Percentiles rank a stretch among this genome's conserved stretches.
Evolutionary conservation across 1,140 invertebrate species (phyloP).

Genomic region (Druon quercuslanigerum): DNA sequence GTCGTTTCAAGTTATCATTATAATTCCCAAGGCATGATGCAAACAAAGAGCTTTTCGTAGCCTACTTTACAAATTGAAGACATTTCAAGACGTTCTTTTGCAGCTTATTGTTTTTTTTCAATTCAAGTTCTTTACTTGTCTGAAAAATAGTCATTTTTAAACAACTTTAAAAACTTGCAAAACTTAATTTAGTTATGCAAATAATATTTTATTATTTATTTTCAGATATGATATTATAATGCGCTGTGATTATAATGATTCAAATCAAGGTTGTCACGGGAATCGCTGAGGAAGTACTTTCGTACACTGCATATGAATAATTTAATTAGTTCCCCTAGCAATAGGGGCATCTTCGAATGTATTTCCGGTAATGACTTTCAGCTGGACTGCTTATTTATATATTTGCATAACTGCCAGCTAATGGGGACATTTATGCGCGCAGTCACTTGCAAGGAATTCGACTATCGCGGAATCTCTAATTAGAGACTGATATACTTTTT

Average conservation of each 20-base stretch:
- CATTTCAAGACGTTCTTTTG: neutral
- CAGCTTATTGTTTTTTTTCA: too few relatives aligned
- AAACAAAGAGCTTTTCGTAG: constrained; percentile 36
- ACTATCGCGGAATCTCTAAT: constrained; percentile 22
- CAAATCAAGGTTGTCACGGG: neutral
- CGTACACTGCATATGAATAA: constrained; percentile 12
- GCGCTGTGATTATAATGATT: neutral
- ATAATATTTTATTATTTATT: neutral
- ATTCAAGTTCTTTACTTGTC: too few relatives aligned
- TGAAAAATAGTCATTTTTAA: too few relatives aligned
- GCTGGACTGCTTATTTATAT: constrained; percentile 54
- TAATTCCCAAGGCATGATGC: constrained; percentile 44
- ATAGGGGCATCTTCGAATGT: constrained; percentile 53
- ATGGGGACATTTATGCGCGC: constrained; percentile 40
- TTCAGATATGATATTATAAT: neutral
- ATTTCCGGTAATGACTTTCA: constrained; percentile 62
- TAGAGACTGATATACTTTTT: constrained; percentile 20
- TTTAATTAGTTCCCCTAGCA: constrained; percentile 9
- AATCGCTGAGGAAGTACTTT: neutral
- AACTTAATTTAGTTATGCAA: too few relatives aligned
- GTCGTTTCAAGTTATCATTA: constrained; percentile 49
- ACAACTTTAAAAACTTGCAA: too few relatives aligned
- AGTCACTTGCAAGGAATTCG: constrained; percentile 24
- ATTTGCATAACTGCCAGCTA: constrained; percentile 46
- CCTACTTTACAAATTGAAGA: neutral